Percentiles rank a stretch among this genome's conserved stretches.
These are phyloP conservation scores for Cyphomyrus plagiostoma DNA, from an alignment of 2,113 vertebrate species.

Conservation along the genomic window DNA sequence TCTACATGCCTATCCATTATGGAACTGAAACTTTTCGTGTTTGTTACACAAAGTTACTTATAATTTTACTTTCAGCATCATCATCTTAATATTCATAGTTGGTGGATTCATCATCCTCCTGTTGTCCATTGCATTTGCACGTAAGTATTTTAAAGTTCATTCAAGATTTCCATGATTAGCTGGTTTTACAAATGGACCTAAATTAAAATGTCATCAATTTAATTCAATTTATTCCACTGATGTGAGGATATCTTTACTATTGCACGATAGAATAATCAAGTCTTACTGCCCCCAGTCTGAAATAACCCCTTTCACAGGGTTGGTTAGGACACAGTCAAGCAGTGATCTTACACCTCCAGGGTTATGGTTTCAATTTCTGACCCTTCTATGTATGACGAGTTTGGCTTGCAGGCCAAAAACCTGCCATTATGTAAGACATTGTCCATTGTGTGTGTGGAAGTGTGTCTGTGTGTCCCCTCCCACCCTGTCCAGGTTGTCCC, in stretches of 20 bases:
- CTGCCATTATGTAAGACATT: not conserved
- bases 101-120: conserved; percentile 40
- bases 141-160: conserved; percentile 22
- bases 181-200: not conserved
- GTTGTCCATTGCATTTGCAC: conserved; percentile 39
- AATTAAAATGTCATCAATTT: not conserved
- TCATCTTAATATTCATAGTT: conserved; percentile 40
- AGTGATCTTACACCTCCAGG: not conserved
- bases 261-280: not conserved
- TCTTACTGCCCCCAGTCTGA: not conserved
- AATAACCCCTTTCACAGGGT: not conserved
- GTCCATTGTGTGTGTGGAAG: not conserved
- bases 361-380: not conserved
- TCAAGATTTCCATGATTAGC: not conserved
- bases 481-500: not conserved
- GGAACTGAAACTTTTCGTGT: not conserved
- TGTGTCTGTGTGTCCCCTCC: not conserved
- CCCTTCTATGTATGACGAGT: not conserved
- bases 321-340: not conserved
- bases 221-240: not conserved
- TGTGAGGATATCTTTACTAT: not conserved
- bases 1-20: not conserved
- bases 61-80: conserved; percentile 38
- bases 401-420: not conserved
- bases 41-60: not conserved